Evolutionary conservation across 2,797 vertebrate genomes (phyloP).

Genomic region (Dermochelys coriacea): DNA sequence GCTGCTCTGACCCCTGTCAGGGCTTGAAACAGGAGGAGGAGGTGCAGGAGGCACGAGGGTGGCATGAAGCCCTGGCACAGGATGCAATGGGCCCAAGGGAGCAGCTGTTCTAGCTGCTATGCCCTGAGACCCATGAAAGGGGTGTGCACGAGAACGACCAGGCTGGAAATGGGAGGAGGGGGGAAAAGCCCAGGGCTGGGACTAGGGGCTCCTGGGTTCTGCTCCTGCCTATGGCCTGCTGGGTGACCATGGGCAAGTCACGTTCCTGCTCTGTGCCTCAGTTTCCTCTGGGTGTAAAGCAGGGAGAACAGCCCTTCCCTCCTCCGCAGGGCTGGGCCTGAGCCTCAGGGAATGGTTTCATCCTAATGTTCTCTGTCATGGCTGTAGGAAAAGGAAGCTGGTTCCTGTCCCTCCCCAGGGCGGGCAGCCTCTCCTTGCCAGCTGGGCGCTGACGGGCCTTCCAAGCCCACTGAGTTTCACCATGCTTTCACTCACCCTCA

Average conservation of each 20-base stretch:
- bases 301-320: not conserved
- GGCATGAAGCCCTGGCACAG: too few species aligned
- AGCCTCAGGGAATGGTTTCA: not conserved
- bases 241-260: not conserved
- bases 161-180: not conserved
- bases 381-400: not conserved
- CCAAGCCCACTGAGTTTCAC: too few species aligned
- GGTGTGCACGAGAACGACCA: too few species aligned
- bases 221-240: not conserved
- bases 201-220: not conserved
- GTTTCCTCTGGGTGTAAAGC: not conserved
- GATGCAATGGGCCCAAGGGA: not conserved
- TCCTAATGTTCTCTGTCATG: not conserved
- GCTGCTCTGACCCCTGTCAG: not conserved
- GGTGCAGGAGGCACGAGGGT: not conserved
- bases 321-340: not conserved
- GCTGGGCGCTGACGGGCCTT: not conserved
- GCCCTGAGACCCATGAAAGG: not conserved
- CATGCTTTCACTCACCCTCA: too few species aligned
- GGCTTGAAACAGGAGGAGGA: not conserved
- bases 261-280: not conserved
- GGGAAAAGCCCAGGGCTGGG: too few species aligned
- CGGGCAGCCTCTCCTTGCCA: not conserved
- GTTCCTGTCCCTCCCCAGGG: too few species aligned
- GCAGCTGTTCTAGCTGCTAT: not conserved